These are phyloP conservation scores for Callaeas wilsoni DNA, from an alignment of 2,113 vertebrate genomes.

Conservation along the genomic window DNA sequence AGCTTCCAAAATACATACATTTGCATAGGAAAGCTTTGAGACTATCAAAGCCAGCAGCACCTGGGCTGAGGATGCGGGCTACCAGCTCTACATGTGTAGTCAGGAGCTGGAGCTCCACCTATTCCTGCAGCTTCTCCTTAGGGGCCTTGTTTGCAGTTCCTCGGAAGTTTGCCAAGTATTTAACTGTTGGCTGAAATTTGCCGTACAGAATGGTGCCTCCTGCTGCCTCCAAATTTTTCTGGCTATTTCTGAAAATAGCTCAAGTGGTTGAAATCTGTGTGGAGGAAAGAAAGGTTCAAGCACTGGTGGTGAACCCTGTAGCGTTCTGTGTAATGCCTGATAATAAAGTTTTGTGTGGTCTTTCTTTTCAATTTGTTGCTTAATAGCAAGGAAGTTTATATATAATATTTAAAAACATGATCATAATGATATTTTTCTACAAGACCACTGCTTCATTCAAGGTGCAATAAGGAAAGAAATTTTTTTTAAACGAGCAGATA, in stretches of 20 bases:
- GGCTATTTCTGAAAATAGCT: neutral
- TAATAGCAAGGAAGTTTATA: neutral
- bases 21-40: neutral
- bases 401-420: neutral
- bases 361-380: neutral
- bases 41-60: neutral
- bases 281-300: constrained; percentile 8
- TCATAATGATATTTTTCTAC: neutral
- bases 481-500: neutral
- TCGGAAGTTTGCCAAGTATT: neutral
- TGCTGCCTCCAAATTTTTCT: neutral
- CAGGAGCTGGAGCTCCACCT: neutral
- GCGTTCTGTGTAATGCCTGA: neutral
- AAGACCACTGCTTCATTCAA: constrained; percentile 5
- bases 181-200: constrained; percentile 32
- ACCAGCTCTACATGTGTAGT: neutral
- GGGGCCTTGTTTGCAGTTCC: neutral
- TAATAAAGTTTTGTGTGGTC: neutral
- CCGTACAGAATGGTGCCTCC: neutral
- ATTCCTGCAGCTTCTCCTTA: constrained; percentile 13
- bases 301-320: neutral
- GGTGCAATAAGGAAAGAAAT: neutral
- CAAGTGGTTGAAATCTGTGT: neutral
- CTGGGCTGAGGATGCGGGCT: constrained; percentile 2
- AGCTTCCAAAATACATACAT: neutral